Conservation (phyloP, 2,797 vertebrate species). For the Anolis apletophallus region DNA sequence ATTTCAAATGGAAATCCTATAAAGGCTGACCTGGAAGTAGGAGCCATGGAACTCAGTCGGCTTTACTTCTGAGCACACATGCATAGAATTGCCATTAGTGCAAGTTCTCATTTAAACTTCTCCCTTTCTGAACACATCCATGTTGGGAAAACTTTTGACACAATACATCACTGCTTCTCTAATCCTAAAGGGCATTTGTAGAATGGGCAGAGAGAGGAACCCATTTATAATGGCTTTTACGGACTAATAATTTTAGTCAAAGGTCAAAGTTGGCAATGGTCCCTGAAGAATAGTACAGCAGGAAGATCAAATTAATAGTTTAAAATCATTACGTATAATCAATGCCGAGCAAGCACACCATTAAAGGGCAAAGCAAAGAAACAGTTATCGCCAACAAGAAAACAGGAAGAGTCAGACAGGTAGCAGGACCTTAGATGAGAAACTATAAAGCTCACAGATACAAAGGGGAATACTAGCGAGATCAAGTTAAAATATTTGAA, state of each 20-base stretch:
- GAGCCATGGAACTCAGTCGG: background rate
- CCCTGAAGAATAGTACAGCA: conserved; percentile 59
- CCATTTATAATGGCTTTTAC: conserved; percentile 59
- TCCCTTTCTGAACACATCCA: conserved; percentile 58
- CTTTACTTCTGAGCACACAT: background rate
- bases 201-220: conserved; percentile 60
- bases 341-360: conserved; percentile 51
- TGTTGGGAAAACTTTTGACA: conserved; percentile 72
- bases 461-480: background rate
- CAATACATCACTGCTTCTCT: conserved; percentile 66
- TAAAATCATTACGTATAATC: conserved; percentile 66
- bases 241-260: conserved; percentile 68
- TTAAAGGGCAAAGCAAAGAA: conserved; percentile 61
- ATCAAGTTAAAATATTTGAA: background rate
- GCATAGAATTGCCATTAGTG: background rate
- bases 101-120: conserved; percentile 64
- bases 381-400: conserved; percentile 60
- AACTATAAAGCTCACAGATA: conserved; percentile 5
- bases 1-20: background rate
- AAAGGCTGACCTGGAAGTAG: background rate
- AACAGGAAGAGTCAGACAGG: conserved; percentile 59
- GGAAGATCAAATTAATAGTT: conserved; percentile 70
- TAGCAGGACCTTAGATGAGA: conserved; percentile 33
- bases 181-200: conserved; percentile 73
- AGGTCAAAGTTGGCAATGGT: conserved; percentile 60